Percentiles rank a stretch among this genome's conserved stretches.
phyloP scores from a whole-genome alignment of 2,113 vertebrate genomes.

The Hassar affinis region DNA sequence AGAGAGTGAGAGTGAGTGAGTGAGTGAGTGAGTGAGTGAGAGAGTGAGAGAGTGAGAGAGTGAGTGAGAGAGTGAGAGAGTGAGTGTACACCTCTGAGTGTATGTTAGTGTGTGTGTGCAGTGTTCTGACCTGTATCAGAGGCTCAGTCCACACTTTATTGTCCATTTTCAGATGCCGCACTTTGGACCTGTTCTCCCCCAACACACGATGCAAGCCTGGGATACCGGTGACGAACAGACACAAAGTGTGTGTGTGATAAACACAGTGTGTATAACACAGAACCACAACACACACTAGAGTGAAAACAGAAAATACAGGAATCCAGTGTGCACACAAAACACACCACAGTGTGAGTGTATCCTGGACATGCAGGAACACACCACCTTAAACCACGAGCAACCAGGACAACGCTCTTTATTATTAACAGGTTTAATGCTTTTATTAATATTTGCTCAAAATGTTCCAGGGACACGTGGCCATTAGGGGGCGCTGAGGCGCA shows the following conservation, averaged over 20 bases:
- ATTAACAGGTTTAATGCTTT: background rate
- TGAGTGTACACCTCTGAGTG: background rate
- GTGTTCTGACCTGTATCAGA: slow-evolving; percentile 55
- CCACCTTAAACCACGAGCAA: background rate
- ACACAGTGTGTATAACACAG: background rate
- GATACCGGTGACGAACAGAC: background rate
- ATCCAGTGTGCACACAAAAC: background rate
- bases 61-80: background rate
- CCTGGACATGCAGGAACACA: background rate
- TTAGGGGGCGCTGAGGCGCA: too few relatives aligned
- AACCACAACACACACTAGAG: background rate
- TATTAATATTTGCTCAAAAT: background rate
- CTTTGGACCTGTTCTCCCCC: slow-evolving; percentile 68
- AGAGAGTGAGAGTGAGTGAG: background rate
- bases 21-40: background rate
- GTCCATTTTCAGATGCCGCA: slow-evolving; percentile 75
- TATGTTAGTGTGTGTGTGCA: background rate
- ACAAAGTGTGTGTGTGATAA: background rate
- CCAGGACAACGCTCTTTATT: background rate
- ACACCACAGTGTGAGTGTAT: background rate
- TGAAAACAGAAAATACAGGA: background rate
- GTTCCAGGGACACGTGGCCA: too few relatives aligned
- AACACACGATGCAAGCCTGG: slow-evolving; percentile 69
- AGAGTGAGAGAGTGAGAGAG: background rate
- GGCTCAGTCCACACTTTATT: slow-evolving; percentile 75